Percentiles rank a stretch among this genome's conserved stretches.
Evolutionary conservation across 2,888 invertebrate genomes (phyloP).

Genomic region (Fabriciana adippe): DNA sequence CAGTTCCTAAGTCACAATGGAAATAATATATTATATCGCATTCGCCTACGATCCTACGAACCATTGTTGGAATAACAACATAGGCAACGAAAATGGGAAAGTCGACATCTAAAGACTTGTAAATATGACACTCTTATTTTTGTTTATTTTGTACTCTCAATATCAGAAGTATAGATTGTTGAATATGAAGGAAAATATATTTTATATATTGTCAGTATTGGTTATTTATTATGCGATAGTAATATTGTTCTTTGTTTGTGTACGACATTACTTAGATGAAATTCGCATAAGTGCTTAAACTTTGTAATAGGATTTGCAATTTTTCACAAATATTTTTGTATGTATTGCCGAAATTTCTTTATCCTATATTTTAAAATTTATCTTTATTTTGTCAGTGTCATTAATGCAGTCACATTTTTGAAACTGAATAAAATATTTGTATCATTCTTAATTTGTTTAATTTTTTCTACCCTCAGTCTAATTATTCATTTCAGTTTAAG

Average conservation of each 20-base stretch:
- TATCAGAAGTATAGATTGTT: constrained; percentile 71
- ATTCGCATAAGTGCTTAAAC: constrained; percentile 45
- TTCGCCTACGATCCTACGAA: constrained; percentile 48
- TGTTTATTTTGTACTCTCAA: constrained; percentile 63
- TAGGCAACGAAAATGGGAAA: constrained; percentile 52
- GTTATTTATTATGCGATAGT: constrained; percentile 47
- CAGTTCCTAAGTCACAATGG: constrained; percentile 67
- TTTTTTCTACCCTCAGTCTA: constrained; percentile 16
- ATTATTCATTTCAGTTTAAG: background rate
- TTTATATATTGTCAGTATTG: constrained; percentile 56
- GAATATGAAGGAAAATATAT: constrained; percentile 63
- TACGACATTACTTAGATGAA: constrained; percentile 33
- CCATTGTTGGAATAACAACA: constrained; percentile 47
- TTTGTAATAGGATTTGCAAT: constrained; percentile 39
- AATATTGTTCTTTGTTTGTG: constrained; percentile 41
- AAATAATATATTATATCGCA: constrained; percentile 58
- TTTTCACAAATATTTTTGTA: constrained; percentile 40
- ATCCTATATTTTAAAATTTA: constrained; percentile 53
- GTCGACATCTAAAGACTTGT: constrained; percentile 60
- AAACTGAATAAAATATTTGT: constrained; percentile 49
- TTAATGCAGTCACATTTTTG: constrained; percentile 53
- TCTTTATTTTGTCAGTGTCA: constrained; percentile 64
- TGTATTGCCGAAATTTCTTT: constrained; percentile 59
- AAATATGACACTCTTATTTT: constrained; percentile 62
- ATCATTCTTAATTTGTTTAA: constrained; percentile 40